Conservation (phyloP, 2,888 invertebrate genomes). For the Melanostoma scalare region DNA sequence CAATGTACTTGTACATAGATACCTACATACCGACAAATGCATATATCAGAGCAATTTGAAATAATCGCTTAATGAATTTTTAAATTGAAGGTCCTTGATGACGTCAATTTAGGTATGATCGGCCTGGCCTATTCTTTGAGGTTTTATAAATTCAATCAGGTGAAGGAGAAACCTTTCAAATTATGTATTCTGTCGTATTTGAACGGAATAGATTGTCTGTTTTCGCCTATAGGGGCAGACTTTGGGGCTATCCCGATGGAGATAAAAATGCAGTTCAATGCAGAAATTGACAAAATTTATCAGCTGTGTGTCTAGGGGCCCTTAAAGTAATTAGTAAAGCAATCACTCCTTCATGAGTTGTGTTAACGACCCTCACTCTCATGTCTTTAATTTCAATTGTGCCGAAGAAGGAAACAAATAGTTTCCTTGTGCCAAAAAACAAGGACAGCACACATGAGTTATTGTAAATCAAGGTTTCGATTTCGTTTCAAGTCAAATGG, state of each 20-base stretch:
- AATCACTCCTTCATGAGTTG: not conserved
- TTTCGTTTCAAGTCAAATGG: constrained; percentile 50
- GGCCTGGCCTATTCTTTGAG: constrained; percentile 36
- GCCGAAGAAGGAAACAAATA: no score
- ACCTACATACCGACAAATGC: constrained; percentile 16
- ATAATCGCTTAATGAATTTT: constrained; percentile 69
- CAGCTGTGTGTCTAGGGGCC: not conserved
- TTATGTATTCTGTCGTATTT: constrained; percentile 37
- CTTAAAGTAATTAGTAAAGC: not conserved
- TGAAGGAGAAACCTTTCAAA: constrained; percentile 43
- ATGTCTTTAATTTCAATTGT: no score
- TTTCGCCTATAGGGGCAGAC: constrained; percentile 5
- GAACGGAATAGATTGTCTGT: constrained; percentile 3
- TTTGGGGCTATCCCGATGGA: constrained; percentile 10
- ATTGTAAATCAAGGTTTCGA: constrained; percentile 43
- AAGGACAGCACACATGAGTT: constrained; percentile 40
- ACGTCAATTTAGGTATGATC: constrained; percentile 58
- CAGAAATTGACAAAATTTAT: not conserved
- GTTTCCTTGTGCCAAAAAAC: not conserved
- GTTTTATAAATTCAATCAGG: constrained; percentile 29
- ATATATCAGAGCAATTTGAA: constrained; percentile 65
- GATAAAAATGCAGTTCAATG: no score
- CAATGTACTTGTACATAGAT: constrained; percentile 43
- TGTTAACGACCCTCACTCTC: constrained; percentile 42
- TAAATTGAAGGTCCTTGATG: constrained; percentile 62